Conservation (phyloP, 2,797 vertebrate genomes). For the Onychomys leucogaster region DNA sequence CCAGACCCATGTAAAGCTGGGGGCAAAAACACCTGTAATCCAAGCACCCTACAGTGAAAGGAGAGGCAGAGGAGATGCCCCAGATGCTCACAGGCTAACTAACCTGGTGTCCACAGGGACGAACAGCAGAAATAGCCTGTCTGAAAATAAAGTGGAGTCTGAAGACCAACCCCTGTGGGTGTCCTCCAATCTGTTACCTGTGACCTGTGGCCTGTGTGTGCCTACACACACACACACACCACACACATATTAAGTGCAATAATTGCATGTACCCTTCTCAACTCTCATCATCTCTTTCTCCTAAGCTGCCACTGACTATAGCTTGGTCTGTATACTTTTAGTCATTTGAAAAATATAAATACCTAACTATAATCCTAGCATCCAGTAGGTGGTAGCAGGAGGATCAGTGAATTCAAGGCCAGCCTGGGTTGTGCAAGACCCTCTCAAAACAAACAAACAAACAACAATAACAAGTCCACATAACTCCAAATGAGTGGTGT, state of each 20-base stretch:
- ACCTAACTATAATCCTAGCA: not conserved
- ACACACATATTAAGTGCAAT: not conserved
- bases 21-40: not conserved
- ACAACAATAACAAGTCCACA: not conserved
- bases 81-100: not conserved
- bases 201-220: not conserved
- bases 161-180: not conserved
- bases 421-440: not conserved
- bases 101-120: not conserved
- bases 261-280: not conserved
- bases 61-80: not conserved
- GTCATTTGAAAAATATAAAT: slow-evolving; percentile 57
- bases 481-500: not conserved
- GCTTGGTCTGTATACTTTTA: slow-evolving; percentile 36
- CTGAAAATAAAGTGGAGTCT: not conserved
- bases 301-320: not conserved
- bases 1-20: not conserved
- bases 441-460: not conserved
- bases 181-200: not conserved
- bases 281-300: not conserved
- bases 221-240: not conserved
- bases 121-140: not conserved
- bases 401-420: not conserved
- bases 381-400: no score
- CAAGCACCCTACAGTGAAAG: not conserved